Conservation (phyloP, 2,888 invertebrate species). For the Macrophya annulata region DNA sequence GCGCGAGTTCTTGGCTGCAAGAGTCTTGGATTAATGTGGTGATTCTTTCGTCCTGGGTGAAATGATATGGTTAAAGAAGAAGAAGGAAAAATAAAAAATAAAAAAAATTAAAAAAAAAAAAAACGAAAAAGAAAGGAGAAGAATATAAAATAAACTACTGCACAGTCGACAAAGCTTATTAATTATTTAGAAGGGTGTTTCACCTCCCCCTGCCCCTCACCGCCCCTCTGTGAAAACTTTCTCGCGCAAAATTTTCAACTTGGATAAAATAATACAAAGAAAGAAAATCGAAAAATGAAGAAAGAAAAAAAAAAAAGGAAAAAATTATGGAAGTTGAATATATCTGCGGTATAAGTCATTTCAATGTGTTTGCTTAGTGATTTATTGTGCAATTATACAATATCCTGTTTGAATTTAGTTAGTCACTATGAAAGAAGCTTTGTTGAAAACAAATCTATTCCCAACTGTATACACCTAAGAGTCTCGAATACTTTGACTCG, state of each 20-base stretch:
- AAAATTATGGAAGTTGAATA: conserved; percentile 8
- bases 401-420: neutral
- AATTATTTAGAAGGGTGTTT: conserved; percentile 31
- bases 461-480: neutral
- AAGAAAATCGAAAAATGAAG: too few species aligned
- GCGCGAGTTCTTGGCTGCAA: conserved; percentile 27
- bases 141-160: conserved; percentile 6
- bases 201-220: neutral
- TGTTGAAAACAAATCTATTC: neutral
- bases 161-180: conserved; percentile 40
- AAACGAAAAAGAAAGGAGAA: neutral
- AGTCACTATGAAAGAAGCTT: conserved; percentile 8
- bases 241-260: conserved; percentile 17
- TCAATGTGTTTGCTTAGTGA: neutral
- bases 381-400: conserved; percentile 13
- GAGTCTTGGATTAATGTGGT: conserved; percentile 32
- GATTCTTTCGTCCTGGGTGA: conserved; percentile 22
- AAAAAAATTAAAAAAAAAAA: too few species aligned
- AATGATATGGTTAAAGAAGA: conserved; percentile 36
- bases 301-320: neutral
- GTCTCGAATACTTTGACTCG: neutral
- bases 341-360: conserved; percentile 24
- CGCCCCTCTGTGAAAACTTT: neutral
- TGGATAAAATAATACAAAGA: neutral
- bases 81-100: neutral